These are phyloP conservation scores for Eurystomus gularis DNA, from an alignment of 2,113 vertebrate species.

Conservation along the genomic window DNA sequence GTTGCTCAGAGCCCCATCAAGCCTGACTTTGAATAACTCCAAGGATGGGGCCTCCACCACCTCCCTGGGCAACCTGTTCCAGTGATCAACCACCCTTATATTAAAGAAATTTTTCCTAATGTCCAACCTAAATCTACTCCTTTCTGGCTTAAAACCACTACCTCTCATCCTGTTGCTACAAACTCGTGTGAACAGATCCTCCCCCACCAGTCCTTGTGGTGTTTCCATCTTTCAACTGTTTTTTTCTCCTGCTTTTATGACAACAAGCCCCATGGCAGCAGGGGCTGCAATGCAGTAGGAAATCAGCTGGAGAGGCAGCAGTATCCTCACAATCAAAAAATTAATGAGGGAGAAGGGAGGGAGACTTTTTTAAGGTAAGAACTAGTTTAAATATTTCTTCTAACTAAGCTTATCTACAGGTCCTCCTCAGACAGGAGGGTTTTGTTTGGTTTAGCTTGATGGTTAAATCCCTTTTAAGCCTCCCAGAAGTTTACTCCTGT, in stretches of 20 bases:
- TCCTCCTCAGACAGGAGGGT: not conserved
- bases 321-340: not conserved
- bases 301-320: not conserved
- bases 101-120: too few relatives aligned
- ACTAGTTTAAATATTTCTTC: not conserved
- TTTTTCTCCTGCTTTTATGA: not conserved
- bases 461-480: conserved; percentile 17
- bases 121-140: too few relatives aligned
- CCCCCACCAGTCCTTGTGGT: not conserved
- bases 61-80: too few relatives aligned
- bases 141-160: too few relatives aligned
- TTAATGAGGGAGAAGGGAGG: not conserved
- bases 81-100: too few relatives aligned
- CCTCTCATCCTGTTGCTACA: too few relatives aligned
- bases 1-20: too few relatives aligned
- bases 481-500: conserved; percentile 6
- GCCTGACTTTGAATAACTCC: too few relatives aligned
- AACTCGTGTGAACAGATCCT: too few relatives aligned
- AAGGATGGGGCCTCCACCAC: too few relatives aligned
- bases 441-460: conserved; percentile 12
- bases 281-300: not conserved
- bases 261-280: not conserved
- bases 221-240: not conserved
- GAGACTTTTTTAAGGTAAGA: not conserved
- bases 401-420: not conserved